Evolutionary conservation across 2,797 vertebrate genomes (phyloP), one percentile per base, ranked within the genome.

Genomic region (Micrastur ruficollis): DNA sequence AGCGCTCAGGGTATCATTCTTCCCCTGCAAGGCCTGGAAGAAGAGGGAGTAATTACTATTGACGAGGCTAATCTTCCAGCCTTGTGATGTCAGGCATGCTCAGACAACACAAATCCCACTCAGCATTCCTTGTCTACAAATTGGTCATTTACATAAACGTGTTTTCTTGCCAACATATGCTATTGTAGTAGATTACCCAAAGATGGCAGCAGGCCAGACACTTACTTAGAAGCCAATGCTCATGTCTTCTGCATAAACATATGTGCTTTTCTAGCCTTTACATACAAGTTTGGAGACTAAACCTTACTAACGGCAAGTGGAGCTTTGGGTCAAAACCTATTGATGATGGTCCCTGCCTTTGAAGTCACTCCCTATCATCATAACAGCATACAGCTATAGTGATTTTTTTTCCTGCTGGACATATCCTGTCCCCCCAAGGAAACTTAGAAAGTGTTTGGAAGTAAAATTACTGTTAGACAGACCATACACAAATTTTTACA

Each of bases 121-220:
- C 91, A 32, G 70, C 83, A 40, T 61, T n/a, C 47, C 91, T 89
- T 70, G 58, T 34, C 53, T 31, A 71, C 81, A 94, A 83, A 97
- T 55, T 90, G 83, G 85, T 29, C 63, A 80, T 84, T 47, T 74
- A 66, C 78, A 55, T 78, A 94, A 93, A 86, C 81, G 17, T 11
- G 70, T 55, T 53, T 63, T 76, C 74, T 93, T 3, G 4, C 81
- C 82, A 58, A 62, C 38, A 71, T 34, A 90, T 27, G 76, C 85
- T 89, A 67, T 81, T 81, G 85, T 55, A 89, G 52, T 21, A 59
- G 75, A 89, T 71, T 49, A 93, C 86, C 73, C 87, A 90, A 93
- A 95, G 95, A 92, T 92, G 96, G 96, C 94, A 97, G 90, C 75
- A 84, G 90, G 94, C 96, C 94, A 96, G 90, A 25, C 70, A 86